These are phyloP conservation scores for Bovichtus variegatus DNA, from an alignment of 2,797 vertebrate genomes.

Conservation along the genomic window DNA sequence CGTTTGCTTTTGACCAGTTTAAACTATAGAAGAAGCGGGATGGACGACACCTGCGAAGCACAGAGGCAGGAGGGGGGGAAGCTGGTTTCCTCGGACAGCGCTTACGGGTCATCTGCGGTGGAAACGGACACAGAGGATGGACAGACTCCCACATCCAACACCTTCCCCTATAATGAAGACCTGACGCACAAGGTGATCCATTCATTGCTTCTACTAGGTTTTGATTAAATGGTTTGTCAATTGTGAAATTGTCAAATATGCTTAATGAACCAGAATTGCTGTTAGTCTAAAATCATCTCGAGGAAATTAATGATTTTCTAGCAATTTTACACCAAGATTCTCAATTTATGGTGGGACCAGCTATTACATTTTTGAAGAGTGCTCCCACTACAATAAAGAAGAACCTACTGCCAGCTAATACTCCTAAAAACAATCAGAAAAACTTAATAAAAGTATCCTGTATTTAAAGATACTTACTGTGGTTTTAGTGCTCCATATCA, in stretches of 20 bases:
- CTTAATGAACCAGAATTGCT: not conserved
- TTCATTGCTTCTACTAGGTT: not conserved
- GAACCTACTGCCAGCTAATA: not conserved
- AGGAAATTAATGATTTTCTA: not conserved
- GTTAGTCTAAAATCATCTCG: not conserved
- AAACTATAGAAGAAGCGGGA: not conserved
- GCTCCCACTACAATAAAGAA: not conserved
- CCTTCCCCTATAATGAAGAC: slow-evolving; percentile 72
- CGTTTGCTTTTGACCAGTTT: not conserved
- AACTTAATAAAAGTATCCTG: not conserved
- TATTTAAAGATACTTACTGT: not conserved
- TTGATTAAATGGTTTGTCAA: not conserved
- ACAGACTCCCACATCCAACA: slow-evolving; percentile 42
- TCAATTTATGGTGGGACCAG: not conserved
- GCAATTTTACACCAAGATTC: not conserved
- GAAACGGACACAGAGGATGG: slow-evolving; percentile 72
- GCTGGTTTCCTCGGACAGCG: slow-evolving; percentile 62
- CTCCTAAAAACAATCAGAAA: not conserved
- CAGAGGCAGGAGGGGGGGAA: slow-evolving; percentile 22
- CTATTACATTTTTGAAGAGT: not conserved
- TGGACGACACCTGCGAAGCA: slow-evolving; percentile 41
- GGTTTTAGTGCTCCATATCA: not conserved
- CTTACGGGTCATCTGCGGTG: slow-evolving; percentile 66
- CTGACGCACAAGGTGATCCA: slow-evolving; percentile 76
- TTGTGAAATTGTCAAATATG: not conserved